phyloP scores from a whole-genome alignment of 2,888 invertebrate genomes.

The Acleris laterana region DNA sequence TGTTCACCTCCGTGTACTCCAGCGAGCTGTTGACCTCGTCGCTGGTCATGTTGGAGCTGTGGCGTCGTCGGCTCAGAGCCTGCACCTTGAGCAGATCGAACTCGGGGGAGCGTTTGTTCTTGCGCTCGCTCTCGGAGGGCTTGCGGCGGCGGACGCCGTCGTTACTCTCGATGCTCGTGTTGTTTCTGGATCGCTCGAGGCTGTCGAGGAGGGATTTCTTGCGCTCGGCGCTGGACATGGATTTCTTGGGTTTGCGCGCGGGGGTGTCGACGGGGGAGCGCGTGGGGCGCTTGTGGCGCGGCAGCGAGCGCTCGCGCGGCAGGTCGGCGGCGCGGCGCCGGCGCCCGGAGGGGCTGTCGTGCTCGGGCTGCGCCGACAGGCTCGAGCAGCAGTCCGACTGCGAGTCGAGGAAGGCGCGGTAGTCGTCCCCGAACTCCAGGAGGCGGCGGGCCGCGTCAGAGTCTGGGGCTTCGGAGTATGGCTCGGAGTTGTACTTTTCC shows the following conservation, averaged over 20 bases:
- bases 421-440: constrained; percentile 95
- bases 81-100: constrained; percentile 76
- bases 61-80: constrained; percentile 71
- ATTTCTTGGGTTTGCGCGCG: constrained; percentile 75
- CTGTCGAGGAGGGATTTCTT: constrained; percentile 78
- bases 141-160: constrained; percentile 72
- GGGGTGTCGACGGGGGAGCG: constrained; percentile 73
- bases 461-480: constrained; percentile 94
- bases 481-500: constrained; percentile 96
- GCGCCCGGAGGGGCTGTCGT: constrained; percentile 65
- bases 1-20: constrained; percentile 79
- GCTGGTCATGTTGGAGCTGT: constrained; percentile 79
- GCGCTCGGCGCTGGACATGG: constrained; percentile 80
- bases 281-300: constrained; percentile 70
- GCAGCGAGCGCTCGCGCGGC: constrained; percentile 65
- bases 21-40: constrained; percentile 79
- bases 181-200: constrained; percentile 75
- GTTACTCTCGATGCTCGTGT: constrained; percentile 78
- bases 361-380: constrained; percentile 86
- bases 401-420: constrained; percentile 94
- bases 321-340: constrained; percentile 74
- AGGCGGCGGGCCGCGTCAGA: constrained; percentile 92
- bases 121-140: constrained; percentile 69
- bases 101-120: constrained; percentile 75
- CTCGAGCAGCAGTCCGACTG: constrained; percentile 95